Percentiles rank a stretch among this genome's conserved stretches.
Evolutionary conservation across 2,113 vertebrate genomes (phyloP).

Genomic region (Podarcis cretensis): DNA sequence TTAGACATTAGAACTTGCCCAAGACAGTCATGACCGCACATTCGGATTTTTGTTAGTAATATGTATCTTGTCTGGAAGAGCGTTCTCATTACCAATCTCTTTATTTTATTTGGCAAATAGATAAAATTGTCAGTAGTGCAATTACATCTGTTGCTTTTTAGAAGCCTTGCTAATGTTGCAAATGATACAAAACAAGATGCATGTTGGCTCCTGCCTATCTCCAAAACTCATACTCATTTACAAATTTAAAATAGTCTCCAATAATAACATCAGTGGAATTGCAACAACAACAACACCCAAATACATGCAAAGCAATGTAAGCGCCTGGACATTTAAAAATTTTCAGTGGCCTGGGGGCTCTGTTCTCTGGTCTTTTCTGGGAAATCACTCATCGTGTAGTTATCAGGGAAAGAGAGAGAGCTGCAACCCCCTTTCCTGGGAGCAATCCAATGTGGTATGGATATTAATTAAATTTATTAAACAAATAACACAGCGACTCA

Average conservation of each 20-base stretch:
- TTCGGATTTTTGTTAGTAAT: constrained; percentile 54
- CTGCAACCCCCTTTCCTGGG: constrained; percentile 77
- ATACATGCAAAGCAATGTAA: constrained; percentile 71
- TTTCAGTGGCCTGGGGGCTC: constrained; percentile 73
- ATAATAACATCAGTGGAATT: constrained; percentile 47
- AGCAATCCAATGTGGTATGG: constrained; percentile 81
- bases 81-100: constrained; percentile 50
- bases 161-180: constrained; percentile 53
- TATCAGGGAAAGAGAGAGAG: constrained; percentile 67
- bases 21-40: constrained; percentile 43
- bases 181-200: constrained; percentile 58
- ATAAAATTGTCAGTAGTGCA: constrained; percentile 44
- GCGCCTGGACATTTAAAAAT: constrained; percentile 76
- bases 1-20: constrained; percentile 50
- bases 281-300: constrained; percentile 65
- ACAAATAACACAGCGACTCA: constrained; percentile 85
- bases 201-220: constrained; percentile 24
- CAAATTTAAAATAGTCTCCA: constrained; percentile 62
- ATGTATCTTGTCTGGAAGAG: constrained; percentile 51
- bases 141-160: constrained; percentile 54
- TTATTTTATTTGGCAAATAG: constrained; percentile 32
- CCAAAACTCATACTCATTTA: constrained; percentile 34
- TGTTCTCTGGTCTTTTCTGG: constrained; percentile 79
- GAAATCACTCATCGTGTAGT: constrained; percentile 80
- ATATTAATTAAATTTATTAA: constrained; percentile 95